Evolutionary conservation across 2,888 invertebrate genomes (phyloP).

Genomic region (Scaptomyza reducta): DNA sequence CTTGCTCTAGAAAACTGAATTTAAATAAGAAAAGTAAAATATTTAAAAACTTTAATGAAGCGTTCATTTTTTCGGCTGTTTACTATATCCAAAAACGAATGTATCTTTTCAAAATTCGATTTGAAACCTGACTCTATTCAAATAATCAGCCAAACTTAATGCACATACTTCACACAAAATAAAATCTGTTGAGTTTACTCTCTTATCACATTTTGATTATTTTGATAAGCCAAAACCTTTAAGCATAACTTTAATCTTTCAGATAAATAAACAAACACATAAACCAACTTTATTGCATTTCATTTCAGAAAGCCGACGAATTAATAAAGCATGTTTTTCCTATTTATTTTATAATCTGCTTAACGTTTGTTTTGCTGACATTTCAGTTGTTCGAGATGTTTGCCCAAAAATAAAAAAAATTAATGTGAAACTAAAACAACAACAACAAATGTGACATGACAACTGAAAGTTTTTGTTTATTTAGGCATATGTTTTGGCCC

Average conservation of each 20-base stretch:
- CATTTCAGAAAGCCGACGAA: not conserved
- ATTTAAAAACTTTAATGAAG: no score
- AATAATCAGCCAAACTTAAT: no score
- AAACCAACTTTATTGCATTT: not conserved
- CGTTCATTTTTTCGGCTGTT: no score
- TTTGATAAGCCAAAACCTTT: not conserved
- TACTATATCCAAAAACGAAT: no score
- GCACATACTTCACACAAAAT: no score
- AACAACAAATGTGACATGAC: not conserved
- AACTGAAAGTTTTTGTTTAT: conserved; percentile 15
- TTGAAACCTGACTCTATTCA: no score
- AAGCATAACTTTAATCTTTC: not conserved
- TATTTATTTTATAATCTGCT: conserved; percentile 12
- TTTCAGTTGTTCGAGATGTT: not conserved
- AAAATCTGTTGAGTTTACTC: not conserved
- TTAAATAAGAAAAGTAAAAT: no score
- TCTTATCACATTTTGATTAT: not conserved
- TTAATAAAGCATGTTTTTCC: not conserved
- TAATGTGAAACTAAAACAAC: not conserved
- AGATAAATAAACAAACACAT: not conserved
- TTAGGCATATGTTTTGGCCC: conserved; percentile 42
- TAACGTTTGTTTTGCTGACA: conserved; percentile 13
- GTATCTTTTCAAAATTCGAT: no score
- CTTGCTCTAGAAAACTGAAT: no score
- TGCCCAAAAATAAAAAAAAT: not conserved